Evolutionary conservation across 2,797 vertebrate genomes (phyloP), one percentile per base, ranked within the genome.

Genomic region (Glossophaga mutica): DNA sequence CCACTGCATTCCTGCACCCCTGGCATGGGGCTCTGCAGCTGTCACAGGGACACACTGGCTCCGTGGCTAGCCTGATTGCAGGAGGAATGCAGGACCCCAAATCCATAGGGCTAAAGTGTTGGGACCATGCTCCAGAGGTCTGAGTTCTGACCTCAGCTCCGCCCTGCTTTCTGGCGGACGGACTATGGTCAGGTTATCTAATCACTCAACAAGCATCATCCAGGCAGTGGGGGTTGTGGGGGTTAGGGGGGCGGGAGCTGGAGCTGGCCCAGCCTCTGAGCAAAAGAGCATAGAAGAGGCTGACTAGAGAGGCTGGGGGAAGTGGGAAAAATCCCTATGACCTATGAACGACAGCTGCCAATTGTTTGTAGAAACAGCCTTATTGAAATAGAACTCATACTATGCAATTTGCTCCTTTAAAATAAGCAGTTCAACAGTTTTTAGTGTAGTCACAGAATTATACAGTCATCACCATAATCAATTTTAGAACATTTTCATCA

Each of bases 381-480:
- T 68, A 29, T 12, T 42, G n/a, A 55, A 34, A n/a, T 26, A 21
- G 16, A 79, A 70, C 29, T 79, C 57, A 46, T 29, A 11, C 52
- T 48, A 21, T 74, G 3, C 9, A 42, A 3, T 44, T 88, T 68
- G 4, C 4, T 37, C 73, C 34, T 46, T 34, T 76, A 46, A 32
- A 62, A 62, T n/a, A 65, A 65, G 62, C 62, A 65, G n/a, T 3
- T 32, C 46, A 18, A 0, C 0, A 12, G 34, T 21, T 73, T 82
- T 78, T 46, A 5, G 68, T 46, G 16, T 86, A 48, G 48, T 87
- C 62, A 39, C 7, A 48, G 59, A 57, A n/a, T 24, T 34, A 59
- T 26, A 15, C 74, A 46, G 0, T 57, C 44, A 2, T 46, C 6
- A 0, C 19, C 29, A 9, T 9, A 29, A 3, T 26, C n/a, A n/a